Evolutionary conservation across 2,113 vertebrate species (phyloP).

Genomic region (Gobio gobio): DNA sequence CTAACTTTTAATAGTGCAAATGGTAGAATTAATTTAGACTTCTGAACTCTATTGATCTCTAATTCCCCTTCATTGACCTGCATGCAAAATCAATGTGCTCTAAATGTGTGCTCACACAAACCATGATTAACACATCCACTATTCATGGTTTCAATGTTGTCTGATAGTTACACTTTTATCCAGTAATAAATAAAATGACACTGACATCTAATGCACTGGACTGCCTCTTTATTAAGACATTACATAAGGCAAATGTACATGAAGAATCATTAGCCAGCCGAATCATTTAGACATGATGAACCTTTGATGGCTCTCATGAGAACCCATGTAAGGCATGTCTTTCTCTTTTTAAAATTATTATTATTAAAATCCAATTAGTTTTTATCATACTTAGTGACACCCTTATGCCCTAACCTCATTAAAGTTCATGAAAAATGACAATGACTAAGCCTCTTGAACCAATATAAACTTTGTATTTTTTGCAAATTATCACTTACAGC

Average conservation of each 20-base stretch:
- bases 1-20: too few relatives aligned
- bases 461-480: not conserved
- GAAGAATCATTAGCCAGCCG: not conserved
- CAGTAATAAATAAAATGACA: not conserved
- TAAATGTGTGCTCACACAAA: not conserved
- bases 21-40: conserved; percentile 33
- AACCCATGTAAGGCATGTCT: conserved; percentile 10
- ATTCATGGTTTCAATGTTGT: not conserved
- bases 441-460: not conserved
- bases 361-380: conserved; percentile 34
- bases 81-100: conserved; percentile 39
- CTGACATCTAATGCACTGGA: not conserved
- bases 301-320: conserved; percentile 19
- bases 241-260: not conserved
- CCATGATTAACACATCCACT: not conserved
- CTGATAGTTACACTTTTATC: not conserved
- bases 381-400: conserved; percentile 1
- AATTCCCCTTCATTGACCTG: conserved; percentile 17
- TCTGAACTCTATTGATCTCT: conserved; percentile 25
- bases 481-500: too few relatives aligned
- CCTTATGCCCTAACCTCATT: not conserved
- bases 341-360: conserved; percentile 1
- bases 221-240: not conserved
- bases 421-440: not conserved
- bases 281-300: not conserved